Percentiles rank a stretch among this genome's conserved stretches.
phyloP scores from a whole-genome alignment of 2,888 invertebrate genomes.

The Polyploca ridens region DNA sequence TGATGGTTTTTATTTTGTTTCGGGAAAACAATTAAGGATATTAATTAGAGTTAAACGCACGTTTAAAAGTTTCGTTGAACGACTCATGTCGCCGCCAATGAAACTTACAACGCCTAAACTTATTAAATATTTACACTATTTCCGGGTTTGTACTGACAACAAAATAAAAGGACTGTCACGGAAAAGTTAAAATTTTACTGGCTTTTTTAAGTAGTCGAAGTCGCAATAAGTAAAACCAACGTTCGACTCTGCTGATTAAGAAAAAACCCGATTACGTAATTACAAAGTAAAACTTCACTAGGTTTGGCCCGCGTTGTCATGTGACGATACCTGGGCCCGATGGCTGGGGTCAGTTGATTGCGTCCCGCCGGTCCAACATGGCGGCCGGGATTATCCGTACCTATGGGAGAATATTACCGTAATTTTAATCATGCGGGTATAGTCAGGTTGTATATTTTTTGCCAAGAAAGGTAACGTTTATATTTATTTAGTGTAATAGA shows the following conservation, averaged over 20 bases:
- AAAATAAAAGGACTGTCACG: too few relatives aligned
- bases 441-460: background rate
- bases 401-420: conserved; percentile 27
- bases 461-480: background rate
- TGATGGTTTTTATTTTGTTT: too few relatives aligned
- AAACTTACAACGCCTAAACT: too few relatives aligned
- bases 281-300: conserved; percentile 6
- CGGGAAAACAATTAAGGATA: too few relatives aligned
- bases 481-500: conserved; percentile 4
- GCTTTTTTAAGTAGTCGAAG: background rate
- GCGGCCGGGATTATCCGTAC: conserved; percentile 19
- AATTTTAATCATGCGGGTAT: conserved; percentile 27
- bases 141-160: too few relatives aligned
- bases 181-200: too few relatives aligned
- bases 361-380: conserved; percentile 20
- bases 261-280: conserved; percentile 6
- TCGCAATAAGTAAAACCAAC: background rate
- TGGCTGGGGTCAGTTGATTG: conserved; percentile 24
- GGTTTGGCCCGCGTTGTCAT: conserved; percentile 12
- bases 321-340: conserved; percentile 19
- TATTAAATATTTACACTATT: too few relatives aligned
- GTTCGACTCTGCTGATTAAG: background rate
- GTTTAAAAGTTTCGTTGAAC: too few relatives aligned
- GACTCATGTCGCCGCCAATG: too few relatives aligned
- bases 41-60: too few relatives aligned